Percentiles rank a stretch among this genome's conserved stretches.
These are phyloP conservation scores for Idaea biselata DNA, from an alignment of 2,888 invertebrate species.

Conservation along the genomic window DNA sequence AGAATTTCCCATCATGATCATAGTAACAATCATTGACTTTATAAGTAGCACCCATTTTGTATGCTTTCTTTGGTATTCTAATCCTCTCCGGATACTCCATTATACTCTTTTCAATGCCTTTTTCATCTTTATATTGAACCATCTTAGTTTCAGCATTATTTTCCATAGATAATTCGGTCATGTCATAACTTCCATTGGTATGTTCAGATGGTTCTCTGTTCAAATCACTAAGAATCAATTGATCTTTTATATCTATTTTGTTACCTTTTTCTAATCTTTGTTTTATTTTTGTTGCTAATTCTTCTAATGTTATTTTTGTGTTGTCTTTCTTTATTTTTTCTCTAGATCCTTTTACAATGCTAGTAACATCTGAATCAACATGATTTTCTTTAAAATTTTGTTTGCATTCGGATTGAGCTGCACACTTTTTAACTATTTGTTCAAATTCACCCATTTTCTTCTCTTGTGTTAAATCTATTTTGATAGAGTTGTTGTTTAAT, in stretches of 20 bases:
- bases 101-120: slow-evolving; percentile 36
- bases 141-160: slow-evolving; percentile 35
- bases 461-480: slow-evolving; percentile 52
- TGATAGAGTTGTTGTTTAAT: slow-evolving; percentile 54
- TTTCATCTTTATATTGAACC: slow-evolving; percentile 40
- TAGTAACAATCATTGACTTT: slow-evolving; percentile 90
- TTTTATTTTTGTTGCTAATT: slow-evolving; percentile 57
- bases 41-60: slow-evolving; percentile 84
- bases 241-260: slow-evolving; percentile 53
- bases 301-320: slow-evolving; percentile 59
- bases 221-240: slow-evolving; percentile 47
- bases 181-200: slow-evolving; percentile 34
- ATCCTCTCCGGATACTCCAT: slow-evolving; percentile 82
- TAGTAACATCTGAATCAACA: slow-evolving; percentile 6
- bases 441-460: slow-evolving; percentile 69
- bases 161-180: slow-evolving; percentile 36
- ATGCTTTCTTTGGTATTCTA: slow-evolving; percentile 84
- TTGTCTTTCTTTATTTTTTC: slow-evolving; percentile 32
- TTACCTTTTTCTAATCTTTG: slow-evolving; percentile 54
- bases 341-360: slow-evolving; percentile 13
- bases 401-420: slow-evolving; percentile 37
- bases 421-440: slow-evolving; percentile 69
- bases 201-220: background rate
- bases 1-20: slow-evolving; percentile 88
- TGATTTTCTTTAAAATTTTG: background rate